Evolutionary conservation across 2,888 invertebrate species (phyloP).

Genomic region (Rhamnusium bicolor): DNA sequence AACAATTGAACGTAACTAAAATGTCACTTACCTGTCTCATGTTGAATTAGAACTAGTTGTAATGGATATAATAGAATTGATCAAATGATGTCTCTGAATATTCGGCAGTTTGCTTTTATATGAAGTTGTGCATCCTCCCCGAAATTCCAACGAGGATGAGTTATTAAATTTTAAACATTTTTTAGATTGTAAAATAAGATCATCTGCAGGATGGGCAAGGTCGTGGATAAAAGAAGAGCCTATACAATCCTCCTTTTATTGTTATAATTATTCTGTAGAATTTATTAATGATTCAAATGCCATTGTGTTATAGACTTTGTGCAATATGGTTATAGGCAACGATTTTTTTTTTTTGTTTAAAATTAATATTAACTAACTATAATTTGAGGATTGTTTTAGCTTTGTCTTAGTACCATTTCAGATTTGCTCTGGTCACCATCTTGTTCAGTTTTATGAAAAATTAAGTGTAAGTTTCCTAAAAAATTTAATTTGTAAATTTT

Average conservation of each 20-base stretch:
- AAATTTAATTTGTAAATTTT: too few relatives aligned
- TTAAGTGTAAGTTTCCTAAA: background rate
- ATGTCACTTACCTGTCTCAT: conserved; percentile 26
- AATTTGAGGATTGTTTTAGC: background rate
- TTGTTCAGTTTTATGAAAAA: background rate
- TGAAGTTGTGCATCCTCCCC: conserved; percentile 40
- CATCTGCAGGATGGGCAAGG: conserved; percentile 59
- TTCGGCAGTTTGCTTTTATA: conserved; percentile 53
- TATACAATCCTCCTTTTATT: conserved; percentile 26
- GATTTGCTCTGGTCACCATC: too few relatives aligned
- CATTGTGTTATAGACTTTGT: background rate
- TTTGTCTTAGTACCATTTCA: background rate
- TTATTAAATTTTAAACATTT: conserved; percentile 45
- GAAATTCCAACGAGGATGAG: conserved; percentile 47
- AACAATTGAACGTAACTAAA: background rate
- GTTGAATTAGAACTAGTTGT: conserved; percentile 27
- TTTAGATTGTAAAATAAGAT: conserved; percentile 56
- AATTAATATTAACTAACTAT: background rate
- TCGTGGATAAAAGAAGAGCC: conserved; percentile 42
- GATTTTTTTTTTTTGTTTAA: background rate
- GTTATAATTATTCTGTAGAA: conserved; percentile 16
- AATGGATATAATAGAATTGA: conserved; percentile 6
- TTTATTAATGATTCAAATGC: background rate
- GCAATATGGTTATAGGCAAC: conserved; percentile 11
- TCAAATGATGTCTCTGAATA: conserved; percentile 47